Evolutionary conservation across 2,888 invertebrate species (phyloP).

Genomic region (Amphipyra berbera): DNA sequence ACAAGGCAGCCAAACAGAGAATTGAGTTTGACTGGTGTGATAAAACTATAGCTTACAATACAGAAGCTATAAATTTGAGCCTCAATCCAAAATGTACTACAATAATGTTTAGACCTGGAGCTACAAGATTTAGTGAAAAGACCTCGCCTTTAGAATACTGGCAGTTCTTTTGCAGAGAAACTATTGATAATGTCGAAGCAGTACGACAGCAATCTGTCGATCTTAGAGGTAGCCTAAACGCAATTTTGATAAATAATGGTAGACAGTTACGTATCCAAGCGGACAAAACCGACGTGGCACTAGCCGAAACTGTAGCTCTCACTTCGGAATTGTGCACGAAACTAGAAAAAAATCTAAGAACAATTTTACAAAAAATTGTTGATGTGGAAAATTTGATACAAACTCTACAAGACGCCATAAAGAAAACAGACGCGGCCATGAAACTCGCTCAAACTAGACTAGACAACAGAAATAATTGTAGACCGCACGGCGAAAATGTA

Average conservation of each 20-base stretch:
- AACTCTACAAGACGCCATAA: conserved; percentile 91
- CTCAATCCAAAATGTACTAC: conserved; percentile 92
- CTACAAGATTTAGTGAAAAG: conserved; percentile 94
- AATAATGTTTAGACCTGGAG: conserved; percentile 94
- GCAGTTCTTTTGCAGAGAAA: conserved; percentile 95
- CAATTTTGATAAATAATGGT: conserved; percentile 93
- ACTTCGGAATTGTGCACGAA: conserved; percentile 93
- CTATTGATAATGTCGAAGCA: conserved; percentile 93
- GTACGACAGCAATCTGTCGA: conserved; percentile 93
- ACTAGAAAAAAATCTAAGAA: conserved; percentile 92
- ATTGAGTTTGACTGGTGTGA: conserved; percentile 98
- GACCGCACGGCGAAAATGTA: conserved; percentile 95
- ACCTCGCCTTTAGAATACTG: conserved; percentile 92
- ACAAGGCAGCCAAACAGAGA: conserved; percentile 94
- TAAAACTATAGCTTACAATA: conserved; percentile 94
- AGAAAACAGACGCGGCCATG: conserved; percentile 94
- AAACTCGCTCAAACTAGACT: conserved; percentile 96
- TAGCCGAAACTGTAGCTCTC: conserved; percentile 93
- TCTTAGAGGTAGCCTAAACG: conserved; percentile 92
- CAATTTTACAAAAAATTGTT: conserved; percentile 93
- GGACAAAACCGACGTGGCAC: conserved; percentile 93
- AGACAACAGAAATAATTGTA: conserved; percentile 92
- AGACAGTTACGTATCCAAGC: conserved; percentile 95
- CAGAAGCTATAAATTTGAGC: conserved; percentile 92
- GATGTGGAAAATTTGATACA: conserved; percentile 94